These are phyloP conservation scores for Odocoileus hemionus DNA, from an alignment of 2,113 vertebrate genomes.

Conservation along the genomic window DNA sequence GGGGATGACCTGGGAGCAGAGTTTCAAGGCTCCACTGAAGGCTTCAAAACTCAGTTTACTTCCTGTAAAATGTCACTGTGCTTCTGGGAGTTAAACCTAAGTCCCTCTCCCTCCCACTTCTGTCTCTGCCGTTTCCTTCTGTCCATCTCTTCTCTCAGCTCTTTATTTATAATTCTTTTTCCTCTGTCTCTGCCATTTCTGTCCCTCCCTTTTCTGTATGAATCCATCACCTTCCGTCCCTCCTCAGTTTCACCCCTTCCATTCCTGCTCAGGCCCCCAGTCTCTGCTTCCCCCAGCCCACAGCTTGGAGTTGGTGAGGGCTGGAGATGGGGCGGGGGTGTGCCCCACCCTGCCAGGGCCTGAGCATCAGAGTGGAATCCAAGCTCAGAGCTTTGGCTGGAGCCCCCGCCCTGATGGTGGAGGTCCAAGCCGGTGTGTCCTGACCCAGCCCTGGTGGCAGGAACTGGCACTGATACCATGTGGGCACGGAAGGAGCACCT, in stretches of 20 bases:
- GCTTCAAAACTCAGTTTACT: constrained; percentile 77
- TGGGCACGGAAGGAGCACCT: background rate
- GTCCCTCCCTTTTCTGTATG: background rate
- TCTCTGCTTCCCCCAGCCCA: constrained; percentile 16
- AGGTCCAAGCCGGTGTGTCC: background rate
- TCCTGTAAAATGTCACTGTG: constrained; percentile 70
- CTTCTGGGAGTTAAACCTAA: background rate
- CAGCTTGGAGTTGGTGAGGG: background rate
- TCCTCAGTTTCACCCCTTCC: background rate
- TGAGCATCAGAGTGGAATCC: background rate
- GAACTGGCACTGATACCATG: background rate
- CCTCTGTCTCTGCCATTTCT: background rate
- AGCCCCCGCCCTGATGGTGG: background rate
- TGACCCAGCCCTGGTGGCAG: background rate
- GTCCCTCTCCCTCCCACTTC: background rate
- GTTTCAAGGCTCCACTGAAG: constrained; percentile 75
- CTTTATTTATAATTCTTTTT: background rate
- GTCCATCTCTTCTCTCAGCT: background rate
- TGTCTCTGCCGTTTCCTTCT: background rate
- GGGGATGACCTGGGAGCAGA: constrained; percentile 45
- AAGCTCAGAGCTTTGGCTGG: background rate
- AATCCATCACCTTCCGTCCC: background rate
- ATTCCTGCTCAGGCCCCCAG: background rate
- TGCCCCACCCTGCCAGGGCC: background rate
- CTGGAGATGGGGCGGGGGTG: background rate